Conservation (phyloP, 2,888 invertebrate species). For the Apodemia zela region DNA sequence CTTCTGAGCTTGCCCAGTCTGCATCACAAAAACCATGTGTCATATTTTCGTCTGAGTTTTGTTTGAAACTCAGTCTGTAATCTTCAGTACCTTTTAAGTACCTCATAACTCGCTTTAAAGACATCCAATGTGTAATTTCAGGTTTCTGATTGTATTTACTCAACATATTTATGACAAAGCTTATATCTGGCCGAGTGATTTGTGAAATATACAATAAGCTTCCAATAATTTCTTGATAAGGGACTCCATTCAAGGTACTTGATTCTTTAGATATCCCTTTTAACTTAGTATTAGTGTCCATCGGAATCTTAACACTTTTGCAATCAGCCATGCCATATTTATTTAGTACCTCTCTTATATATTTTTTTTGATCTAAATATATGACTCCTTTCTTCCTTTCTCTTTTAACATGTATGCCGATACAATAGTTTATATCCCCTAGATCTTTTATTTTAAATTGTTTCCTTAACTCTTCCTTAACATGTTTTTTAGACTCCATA, state of each 20-base stretch:
- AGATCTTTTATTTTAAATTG: not conserved
- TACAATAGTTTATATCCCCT: not conserved
- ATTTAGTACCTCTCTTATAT: conserved; percentile 2
- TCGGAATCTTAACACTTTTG: conserved; percentile 11
- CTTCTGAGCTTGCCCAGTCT: no score
- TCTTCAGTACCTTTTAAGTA: not conserved
- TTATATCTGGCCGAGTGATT: conserved; percentile 30
- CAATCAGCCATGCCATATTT: conserved; percentile 14
- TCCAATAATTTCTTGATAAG: conserved; percentile 26
- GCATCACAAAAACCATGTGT: no score
- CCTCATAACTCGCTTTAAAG: no score
- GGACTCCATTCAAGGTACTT: conserved; percentile 9
- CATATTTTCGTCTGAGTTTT: not conserved
- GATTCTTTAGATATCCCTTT: conserved; percentile 17
- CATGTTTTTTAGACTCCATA: not conserved
- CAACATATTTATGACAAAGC: conserved; percentile 20
- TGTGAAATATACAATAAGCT: conserved; percentile 27
- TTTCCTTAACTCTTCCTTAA: not conserved
- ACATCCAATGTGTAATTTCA: no score
- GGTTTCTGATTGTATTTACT: not conserved
- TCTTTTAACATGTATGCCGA: no score
- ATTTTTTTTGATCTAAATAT: not conserved
- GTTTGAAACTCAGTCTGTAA: not conserved
- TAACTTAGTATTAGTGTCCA: not conserved
- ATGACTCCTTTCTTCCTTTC: no score